Conservation (phyloP, 2,113 vertebrate species). For the Corythornis vintsioides region DNA sequence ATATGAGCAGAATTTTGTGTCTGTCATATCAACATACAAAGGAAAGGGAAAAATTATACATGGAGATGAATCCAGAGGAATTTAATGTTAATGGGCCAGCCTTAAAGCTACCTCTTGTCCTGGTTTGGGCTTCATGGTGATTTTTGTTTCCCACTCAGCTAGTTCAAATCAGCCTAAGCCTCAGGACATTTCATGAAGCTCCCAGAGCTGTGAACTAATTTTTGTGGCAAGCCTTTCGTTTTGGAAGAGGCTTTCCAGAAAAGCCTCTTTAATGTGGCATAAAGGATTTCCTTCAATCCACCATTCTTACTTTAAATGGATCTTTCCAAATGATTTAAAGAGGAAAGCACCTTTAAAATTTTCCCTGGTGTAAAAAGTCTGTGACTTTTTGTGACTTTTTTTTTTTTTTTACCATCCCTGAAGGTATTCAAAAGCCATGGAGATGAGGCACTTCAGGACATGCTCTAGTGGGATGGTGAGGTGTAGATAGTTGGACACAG, state of each 20-base stretch:
- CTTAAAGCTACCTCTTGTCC: neutral
- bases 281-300: neutral
- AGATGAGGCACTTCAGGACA: too few species aligned
- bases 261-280: neutral
- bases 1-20: neutral
- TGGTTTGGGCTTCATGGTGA: neutral
- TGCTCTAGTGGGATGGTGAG: too few species aligned
- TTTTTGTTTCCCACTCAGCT: neutral
- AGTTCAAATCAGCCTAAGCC: neutral
- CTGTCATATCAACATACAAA: neutral
- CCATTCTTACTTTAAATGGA: neutral
- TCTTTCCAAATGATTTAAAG: neutral
- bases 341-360: neutral
- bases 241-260: neutral
- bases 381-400: too few species aligned
- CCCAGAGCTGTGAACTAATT: neutral
- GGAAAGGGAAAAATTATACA: neutral
- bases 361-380: neutral
- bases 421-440: neutral
- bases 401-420: neutral
- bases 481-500: too few species aligned
- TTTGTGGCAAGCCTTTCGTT: neutral
- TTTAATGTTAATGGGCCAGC: fast-evolving
- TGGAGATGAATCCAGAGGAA: neutral
- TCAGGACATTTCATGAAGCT: neutral